Evolutionary conservation across 1,140 invertebrate species (phyloP).

Genomic region (Saccostrea cuccullata): DNA sequence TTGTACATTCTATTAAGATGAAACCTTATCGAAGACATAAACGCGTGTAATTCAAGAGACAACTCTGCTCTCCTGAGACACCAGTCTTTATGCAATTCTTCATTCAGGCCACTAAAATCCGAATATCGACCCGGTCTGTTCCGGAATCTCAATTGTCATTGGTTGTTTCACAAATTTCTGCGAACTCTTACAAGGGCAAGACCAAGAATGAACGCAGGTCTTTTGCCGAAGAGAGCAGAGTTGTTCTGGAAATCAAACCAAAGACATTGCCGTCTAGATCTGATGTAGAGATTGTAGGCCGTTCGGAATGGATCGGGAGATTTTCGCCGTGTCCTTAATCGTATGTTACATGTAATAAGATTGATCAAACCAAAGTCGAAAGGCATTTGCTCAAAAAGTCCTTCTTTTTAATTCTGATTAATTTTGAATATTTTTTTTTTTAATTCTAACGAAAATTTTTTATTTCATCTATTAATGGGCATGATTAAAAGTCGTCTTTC

Average conservation of each 20-base stretch:
- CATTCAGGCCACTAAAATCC: constrained; percentile 36
- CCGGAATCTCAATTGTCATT: constrained; percentile 32
- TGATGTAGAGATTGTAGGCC: background rate
- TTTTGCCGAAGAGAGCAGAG: background rate
- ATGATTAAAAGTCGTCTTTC: background rate
- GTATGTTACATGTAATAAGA: background rate
- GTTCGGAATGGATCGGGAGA: background rate
- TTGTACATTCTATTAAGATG: background rate
- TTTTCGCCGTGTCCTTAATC: background rate
- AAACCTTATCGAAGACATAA: background rate
- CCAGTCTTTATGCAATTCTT: constrained; percentile 16
- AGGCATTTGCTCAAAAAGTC: no score
- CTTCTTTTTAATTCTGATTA: no score
- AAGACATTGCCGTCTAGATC: background rate
- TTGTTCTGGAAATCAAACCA: background rate
- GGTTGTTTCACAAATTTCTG: constrained; percentile 26
- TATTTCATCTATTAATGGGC: background rate
- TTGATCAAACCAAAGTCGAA: no score
- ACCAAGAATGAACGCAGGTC: constrained; percentile 13
- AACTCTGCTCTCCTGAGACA: background rate
- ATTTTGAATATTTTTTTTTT: background rate
- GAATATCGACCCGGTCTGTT: constrained; percentile 32
- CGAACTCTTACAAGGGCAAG: constrained; percentile 34
- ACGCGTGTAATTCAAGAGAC: background rate
- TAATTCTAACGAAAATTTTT: background rate